A percentile compares a stretch with the other conserved stretches of the same genome.
Evolutionary conservation across 2,888 invertebrate genomes (phyloP).

Genomic region (Epinotia demarniana): DNA sequence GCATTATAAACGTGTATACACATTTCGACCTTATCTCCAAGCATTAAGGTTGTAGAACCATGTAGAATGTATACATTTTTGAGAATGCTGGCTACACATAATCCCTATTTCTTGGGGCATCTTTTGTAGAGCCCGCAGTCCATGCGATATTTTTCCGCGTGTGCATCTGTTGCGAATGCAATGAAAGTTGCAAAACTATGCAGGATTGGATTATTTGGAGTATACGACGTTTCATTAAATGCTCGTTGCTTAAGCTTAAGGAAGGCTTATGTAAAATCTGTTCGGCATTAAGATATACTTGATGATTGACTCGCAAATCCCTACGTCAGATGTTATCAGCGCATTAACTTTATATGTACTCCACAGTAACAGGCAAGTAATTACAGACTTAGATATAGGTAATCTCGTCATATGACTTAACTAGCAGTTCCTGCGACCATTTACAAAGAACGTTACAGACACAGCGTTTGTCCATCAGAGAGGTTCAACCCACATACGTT

Average conservation of each 20-base stretch:
- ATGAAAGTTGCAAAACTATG: neutral
- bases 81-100: neutral
- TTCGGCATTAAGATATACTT: neutral
- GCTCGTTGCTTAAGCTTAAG: slow-evolving; percentile 8
- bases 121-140: neutral
- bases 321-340: slow-evolving; percentile 8
- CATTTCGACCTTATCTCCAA: too few relatives aligned
- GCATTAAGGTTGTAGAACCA: too few relatives aligned
- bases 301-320: slow-evolving; percentile 9
- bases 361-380: neutral
- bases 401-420: neutral
- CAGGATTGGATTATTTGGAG: neutral
- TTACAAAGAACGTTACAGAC: too few relatives aligned
- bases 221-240: neutral
- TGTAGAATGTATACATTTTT: too few relatives aligned
- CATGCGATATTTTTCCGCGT: slow-evolving; percentile 22
- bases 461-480: too few relatives aligned
- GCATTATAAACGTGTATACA: too few relatives aligned
- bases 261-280: slow-evolving; percentile 10
- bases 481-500: neutral
- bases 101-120: neutral
- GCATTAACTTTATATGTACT: neutral
- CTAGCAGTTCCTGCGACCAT: neutral
- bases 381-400: neutral
- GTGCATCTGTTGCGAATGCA: neutral